Conservation (phyloP, 1,140 invertebrate genomes). For the Whitmania pigra region DNA sequence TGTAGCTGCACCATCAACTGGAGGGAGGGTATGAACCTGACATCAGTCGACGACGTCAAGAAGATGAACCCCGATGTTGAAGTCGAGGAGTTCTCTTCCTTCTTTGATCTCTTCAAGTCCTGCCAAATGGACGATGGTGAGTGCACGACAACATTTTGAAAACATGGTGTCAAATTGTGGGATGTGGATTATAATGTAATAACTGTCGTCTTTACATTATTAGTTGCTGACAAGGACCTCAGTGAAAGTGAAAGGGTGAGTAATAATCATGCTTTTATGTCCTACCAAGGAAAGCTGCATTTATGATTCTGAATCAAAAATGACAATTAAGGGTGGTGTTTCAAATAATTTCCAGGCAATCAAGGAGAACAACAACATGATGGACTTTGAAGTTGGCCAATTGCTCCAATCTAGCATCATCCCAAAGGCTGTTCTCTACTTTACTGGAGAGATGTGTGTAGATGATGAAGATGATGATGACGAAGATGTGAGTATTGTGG, state of each 20-base stretch:
- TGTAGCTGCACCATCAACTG: constrained; percentile 68
- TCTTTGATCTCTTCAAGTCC: constrained; percentile 97
- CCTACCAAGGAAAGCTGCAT: no score
- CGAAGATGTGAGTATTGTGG: neutral
- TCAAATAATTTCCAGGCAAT: constrained; percentile 45
- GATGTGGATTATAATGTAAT: no score
- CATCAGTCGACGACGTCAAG: constrained; percentile 88
- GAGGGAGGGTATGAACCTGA: constrained; percentile 92
- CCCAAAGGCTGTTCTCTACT: constrained; percentile 82
- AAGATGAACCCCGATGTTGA: constrained; percentile 81
- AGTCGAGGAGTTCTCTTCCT: constrained; percentile 80
- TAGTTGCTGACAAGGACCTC: no score
- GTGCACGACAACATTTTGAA: no score
- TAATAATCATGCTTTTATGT: no score
- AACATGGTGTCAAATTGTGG: no score
- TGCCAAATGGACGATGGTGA: no score
- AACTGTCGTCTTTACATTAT: no score
- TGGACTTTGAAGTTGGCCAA: constrained; percentile 93
- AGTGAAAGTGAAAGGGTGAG: no score
- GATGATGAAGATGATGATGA: constrained; percentile 29
- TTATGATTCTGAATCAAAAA: no score
- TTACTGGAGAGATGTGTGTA: constrained; percentile 55
- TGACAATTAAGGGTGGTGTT: neutral
- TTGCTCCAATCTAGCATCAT: constrained; percentile 84
- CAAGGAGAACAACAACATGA: constrained; percentile 63